Evolutionary conservation across 2,797 vertebrate genomes (phyloP).

Genomic region (Lateolabrax maculatus): DNA sequence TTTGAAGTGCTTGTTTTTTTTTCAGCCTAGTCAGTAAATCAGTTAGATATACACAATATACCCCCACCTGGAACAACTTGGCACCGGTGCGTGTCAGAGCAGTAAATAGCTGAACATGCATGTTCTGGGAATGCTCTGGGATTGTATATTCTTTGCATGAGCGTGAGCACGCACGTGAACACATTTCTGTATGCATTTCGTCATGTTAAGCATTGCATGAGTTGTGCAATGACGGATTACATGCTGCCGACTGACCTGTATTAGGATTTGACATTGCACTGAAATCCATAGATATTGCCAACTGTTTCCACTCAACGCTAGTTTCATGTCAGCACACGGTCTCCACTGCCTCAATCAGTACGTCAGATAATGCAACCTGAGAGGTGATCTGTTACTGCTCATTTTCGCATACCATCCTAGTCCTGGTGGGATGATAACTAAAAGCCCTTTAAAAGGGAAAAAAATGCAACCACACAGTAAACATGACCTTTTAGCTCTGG

Average conservation of each 20-base stretch:
- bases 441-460: conserved; percentile 1
- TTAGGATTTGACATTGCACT: conserved; percentile 26
- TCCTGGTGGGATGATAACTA: conserved; percentile 19
- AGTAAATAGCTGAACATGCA: conserved; percentile 41
- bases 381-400: conserved; percentile 50
- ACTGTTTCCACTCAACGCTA: conserved; percentile 50
- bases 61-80: conserved; percentile 66
- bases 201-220: conserved; percentile 12
- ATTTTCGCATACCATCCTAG: conserved; percentile 41
- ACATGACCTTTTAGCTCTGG: conserved; percentile 41
- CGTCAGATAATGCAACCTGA: conserved; percentile 50
- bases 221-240: conserved; percentile 32
- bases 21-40: conserved; percentile 64
- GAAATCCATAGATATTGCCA: conserved; percentile 46
- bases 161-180: background rate
- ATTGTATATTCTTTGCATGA: background rate
- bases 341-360: conserved; percentile 46
- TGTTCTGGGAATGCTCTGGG: background rate
- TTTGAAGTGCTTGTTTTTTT: conserved; percentile 30
- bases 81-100: conserved; percentile 11
- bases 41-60: conserved; percentile 39
- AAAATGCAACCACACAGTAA: conserved; percentile 22
- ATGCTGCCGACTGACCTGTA: conserved; percentile 27
- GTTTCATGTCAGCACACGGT: conserved; percentile 52
- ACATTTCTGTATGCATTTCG: conserved; percentile 29